Evolutionary conservation across 2,113 vertebrate species (phyloP).

Genomic region (Hiodon tergisus): DNA sequence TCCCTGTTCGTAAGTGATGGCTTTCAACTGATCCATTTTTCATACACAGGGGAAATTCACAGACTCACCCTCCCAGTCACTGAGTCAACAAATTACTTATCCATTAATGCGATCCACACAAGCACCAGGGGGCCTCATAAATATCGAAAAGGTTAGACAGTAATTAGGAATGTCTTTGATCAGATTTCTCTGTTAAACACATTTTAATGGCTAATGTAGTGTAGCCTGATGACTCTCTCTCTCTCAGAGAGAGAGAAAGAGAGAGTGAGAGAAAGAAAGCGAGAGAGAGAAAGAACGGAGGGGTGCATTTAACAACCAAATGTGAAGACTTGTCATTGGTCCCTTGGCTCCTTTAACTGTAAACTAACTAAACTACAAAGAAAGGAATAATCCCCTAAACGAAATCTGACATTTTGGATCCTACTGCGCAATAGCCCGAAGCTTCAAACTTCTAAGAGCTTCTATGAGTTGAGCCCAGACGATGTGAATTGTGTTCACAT

Average conservation of each 20-base stretch:
- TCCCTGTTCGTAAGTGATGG: neutral
- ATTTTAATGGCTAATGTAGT: conserved; percentile 7
- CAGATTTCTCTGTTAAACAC: conserved; percentile 11
- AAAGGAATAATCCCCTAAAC: conserved; percentile 33
- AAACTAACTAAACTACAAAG: conserved; percentile 30
- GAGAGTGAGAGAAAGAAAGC: too few species aligned
- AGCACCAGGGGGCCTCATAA: conserved; percentile 8
- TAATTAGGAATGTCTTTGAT: conserved; percentile 9
- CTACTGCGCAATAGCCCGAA: conserved; percentile 45
- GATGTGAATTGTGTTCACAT: conserved; percentile 52
- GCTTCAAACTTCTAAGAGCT: conserved; percentile 40
- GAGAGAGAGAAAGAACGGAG: neutral
- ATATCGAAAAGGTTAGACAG: conserved; percentile 19
- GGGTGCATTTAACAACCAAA: neutral
- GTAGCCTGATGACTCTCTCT: neutral
- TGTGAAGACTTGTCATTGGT: conserved; percentile 8
- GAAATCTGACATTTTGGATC: conserved; percentile 36
- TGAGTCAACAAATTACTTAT: conserved; percentile 15
- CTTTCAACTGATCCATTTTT: conserved; percentile 6
- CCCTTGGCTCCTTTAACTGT: conserved; percentile 31
- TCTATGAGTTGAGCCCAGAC: conserved; percentile 35
- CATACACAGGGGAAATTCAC: conserved; percentile 8
- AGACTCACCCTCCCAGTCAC: conserved; percentile 4
- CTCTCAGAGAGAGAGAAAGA: neutral
- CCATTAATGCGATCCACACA: conserved; percentile 7